Base-by-base conservation (phyloP, 2,888 invertebrate genomes). In the Phaedon cochleariae region DNA sequence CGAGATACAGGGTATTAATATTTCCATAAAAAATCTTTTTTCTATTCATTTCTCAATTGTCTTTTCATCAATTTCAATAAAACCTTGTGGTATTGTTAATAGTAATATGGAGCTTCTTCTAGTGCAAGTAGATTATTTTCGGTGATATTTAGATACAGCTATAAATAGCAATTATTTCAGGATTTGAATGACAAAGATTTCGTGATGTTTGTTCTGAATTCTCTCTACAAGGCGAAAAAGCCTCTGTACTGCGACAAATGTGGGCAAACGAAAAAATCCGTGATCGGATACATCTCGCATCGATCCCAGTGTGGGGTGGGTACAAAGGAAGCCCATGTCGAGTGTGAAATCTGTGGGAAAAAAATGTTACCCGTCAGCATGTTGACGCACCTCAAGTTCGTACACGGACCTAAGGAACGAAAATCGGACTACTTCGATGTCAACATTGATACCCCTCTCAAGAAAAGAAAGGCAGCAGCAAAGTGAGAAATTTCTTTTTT, bases 251-350 rank as follows among this genome's bases (percentile, higher is more conserved):
- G 90, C 76, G 86, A 86, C 67, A 80, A 78, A 59, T 91, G 90
- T 76, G 84, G 84, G 0, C 70, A 53, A 29, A 64, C 80, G 49
- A 82, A 89, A 78, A 84, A 82, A 37, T 88, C 88, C 2, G 85
- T 83, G 2, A 75, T 84, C 29, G 91, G 91, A 21, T 90, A 87
- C 72, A 82, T 88, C 63, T 88, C 89, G 0, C 91, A 91, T 76
- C 79, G 87, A 52, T 79, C 85, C 53, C 85, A 85, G 57, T 91
- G 91, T 75, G 88, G 88, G 17, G 89, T 88, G 80, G 77, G 85
- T 4, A 85, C 85, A 17, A 84, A 86, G 81, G 86, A 88, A 79
- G 79, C 81, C 1, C 85, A 87, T 81, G 80, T 83, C 5, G 64
- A 79, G 4, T 91, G 90, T 74, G 80, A 85, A 0, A 74, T 87